A percentile compares a stretch with the other conserved stretches of the same genome.
These are phyloP conservation scores for Takifugu flavidus DNA, from an alignment of 2,113 vertebrate genomes.

Conservation along the genomic window DNA sequence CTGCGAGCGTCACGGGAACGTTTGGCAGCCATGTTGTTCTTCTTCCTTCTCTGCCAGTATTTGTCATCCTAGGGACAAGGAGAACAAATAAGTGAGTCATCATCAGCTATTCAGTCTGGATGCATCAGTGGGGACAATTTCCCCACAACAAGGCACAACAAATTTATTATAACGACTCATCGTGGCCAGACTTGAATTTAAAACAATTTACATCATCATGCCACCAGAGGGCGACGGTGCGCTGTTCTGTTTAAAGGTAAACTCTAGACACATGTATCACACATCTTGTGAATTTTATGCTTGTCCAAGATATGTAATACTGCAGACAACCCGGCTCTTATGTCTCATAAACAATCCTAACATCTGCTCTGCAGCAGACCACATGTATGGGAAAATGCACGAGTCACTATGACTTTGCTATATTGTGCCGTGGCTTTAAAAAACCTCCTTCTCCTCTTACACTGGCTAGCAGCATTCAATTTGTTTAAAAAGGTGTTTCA, in stretches of 20 bases:
- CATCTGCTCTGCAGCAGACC: background rate
- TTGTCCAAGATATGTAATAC: background rate
- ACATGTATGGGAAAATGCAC: slow-evolving; percentile 1
- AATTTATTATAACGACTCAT: too few species aligned
- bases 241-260: too few species aligned
- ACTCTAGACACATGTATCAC: too few species aligned
- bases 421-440: background rate
- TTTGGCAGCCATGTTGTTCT: slow-evolving; percentile 95
- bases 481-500: too few species aligned
- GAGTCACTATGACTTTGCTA: slow-evolving; percentile 50
- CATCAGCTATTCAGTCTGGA: too few species aligned
- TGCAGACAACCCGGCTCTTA: slow-evolving; percentile 14
- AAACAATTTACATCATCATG: too few species aligned
- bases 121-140: too few species aligned
- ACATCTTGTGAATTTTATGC: too few species aligned
- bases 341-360: slow-evolving; percentile 26
- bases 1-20: slow-evolving; percentile 92
- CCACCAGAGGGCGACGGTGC: too few species aligned
- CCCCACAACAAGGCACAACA: too few species aligned
- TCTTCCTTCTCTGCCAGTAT: slow-evolving; percentile 93
- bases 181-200: too few species aligned
- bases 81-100: background rate
- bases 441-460: background rate
- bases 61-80: slow-evolving; percentile 83
- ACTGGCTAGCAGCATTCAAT: too few species aligned